phyloP scores from a whole-genome alignment of 2,888 invertebrate genomes.

The Hybos culiciformis region DNA sequence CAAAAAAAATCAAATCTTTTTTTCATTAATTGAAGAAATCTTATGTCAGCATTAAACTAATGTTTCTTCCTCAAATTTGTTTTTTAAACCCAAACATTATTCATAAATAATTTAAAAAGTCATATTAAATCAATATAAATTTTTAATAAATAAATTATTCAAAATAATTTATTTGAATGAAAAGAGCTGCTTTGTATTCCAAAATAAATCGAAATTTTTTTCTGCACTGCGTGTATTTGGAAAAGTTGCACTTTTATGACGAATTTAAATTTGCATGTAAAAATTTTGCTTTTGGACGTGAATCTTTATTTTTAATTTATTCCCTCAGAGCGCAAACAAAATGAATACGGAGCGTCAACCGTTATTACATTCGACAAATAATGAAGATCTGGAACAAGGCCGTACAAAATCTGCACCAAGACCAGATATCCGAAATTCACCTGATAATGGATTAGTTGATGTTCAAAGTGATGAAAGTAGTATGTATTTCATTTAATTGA shows the following conservation, averaged over 20 bases:
- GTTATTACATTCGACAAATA: conserved; percentile 32
- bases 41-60: no score
- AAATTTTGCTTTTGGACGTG: background rate
- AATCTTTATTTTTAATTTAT: background rate
- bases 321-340: conserved; percentile 20
- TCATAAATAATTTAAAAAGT: no score
- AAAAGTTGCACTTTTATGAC: background rate
- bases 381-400: conserved; percentile 21
- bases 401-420: conserved; percentile 19
- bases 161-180: background rate
- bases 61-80: no score
- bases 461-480: conserved; percentile 31
- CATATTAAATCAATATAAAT: no score
- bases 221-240: background rate
- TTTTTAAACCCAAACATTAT: no score
- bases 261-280: background rate
- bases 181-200: background rate
- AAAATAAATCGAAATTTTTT: background rate
- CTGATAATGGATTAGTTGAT: conserved; percentile 35
- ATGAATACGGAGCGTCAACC: conserved; percentile 61
- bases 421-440: conserved; percentile 34
- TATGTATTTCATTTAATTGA: conserved; percentile 15
- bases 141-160: no score
- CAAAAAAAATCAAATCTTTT: no score
- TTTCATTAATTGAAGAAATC: no score